These are phyloP conservation scores for Drosophila leonis DNA, from an alignment of 2,888 invertebrate species.

Conservation along the genomic window DNA sequence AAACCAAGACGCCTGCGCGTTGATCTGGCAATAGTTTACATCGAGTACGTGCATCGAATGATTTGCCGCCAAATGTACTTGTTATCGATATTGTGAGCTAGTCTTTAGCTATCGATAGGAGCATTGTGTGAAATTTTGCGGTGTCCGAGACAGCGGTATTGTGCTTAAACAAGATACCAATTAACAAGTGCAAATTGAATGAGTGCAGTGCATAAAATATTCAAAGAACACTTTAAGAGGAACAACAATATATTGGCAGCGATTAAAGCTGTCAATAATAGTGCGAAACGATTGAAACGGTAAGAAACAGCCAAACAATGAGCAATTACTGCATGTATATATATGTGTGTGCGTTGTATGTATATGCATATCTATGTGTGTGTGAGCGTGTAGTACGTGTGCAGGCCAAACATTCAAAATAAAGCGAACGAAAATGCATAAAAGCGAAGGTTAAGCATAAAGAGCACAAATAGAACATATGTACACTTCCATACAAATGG, in stretches of 20 bases:
- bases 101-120: slow-evolving; percentile 13
- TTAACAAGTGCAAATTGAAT: slow-evolving; percentile 36
- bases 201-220: slow-evolving; percentile 17
- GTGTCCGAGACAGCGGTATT: slow-evolving; percentile 38
- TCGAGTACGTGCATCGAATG: neutral
- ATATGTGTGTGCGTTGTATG: neutral
- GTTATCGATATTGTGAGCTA: slow-evolving; percentile 27
- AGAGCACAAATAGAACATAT: slow-evolving; percentile 36
- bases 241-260: slow-evolving; percentile 17
- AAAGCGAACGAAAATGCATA: slow-evolving; percentile 35
- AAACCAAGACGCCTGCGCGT: neutral
- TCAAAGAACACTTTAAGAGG: neutral
- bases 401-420: slow-evolving; percentile 48
- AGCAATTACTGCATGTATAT: slow-evolving; percentile 8
- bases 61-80: slow-evolving; percentile 15
- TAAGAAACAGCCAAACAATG: slow-evolving; percentile 40
- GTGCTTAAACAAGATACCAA: slow-evolving; percentile 27
- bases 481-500: slow-evolving; percentile 8
- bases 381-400: slow-evolving; percentile 21
- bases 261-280: slow-evolving; percentile 10
- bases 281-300: slow-evolving; percentile 28
- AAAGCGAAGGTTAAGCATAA: slow-evolving; percentile 51
- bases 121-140: slow-evolving; percentile 45
- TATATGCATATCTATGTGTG: neutral
- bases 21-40: neutral